Base-by-base conservation (phyloP, 1,140 invertebrate species). In the Holotrichia oblita region DNA sequence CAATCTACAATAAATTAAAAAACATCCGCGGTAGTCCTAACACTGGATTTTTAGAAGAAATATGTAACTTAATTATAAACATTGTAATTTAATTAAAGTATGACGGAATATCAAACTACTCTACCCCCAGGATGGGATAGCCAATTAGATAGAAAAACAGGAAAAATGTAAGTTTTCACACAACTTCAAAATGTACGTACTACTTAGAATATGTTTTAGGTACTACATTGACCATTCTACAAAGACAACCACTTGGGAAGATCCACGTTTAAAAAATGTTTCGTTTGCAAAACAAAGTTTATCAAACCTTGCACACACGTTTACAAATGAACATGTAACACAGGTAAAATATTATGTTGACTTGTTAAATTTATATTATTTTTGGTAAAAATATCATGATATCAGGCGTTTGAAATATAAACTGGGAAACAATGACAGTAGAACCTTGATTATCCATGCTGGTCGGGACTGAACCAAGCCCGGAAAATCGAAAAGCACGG, bases 211-310 rank as follows among this genome's bases (percentile, higher is more conserved):
- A 24, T 44, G 61, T 78, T 79, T 17, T 73, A 94, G 93, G 81
- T 94, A 94, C 86, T 94, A 92, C 85, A 91, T 94, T 83, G 93
- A 94, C 88, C 93, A 94, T 86, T 89, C 91, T 78, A 93, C 89
- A 73, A 92, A 91, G 86, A 91, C 90, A 24, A 85, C 85, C 8
- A 86, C 84, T 40, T 87, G 86, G 86, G 85, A 87, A 59, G 84
- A 87, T 80, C 85, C 86, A 20, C 82, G 84, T 75, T 72, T 72
- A 55, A 73, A 69, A 73, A 80, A n/a, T 79, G 83, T 27, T 82
- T 80, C 48, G 24, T 72, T 61, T 81, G 82, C 34, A 82, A 85
- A 48, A 75, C 44, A 76, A 74, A 81, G 78, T 80, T 81, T 81
- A 83, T 84, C 81, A 81, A 78, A 82, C 61, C 73, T 74, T 41